A percentile compares a stretch with the other conserved stretches of the same genome.
phyloP scores from a whole-genome alignment of 1,140 invertebrate species.

The Rhopalosiphum maidis region DNA sequence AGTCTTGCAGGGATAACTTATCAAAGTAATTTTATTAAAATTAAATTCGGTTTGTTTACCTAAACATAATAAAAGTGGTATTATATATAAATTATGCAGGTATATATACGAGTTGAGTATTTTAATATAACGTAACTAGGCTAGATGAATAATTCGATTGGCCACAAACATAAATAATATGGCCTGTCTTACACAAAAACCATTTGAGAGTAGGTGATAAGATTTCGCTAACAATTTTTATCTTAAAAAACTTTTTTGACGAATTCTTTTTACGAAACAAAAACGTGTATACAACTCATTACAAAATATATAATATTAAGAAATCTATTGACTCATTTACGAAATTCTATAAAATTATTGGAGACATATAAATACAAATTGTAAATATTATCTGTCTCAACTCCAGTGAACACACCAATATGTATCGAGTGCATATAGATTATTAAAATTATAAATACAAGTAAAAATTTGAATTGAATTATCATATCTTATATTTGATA shows the following conservation, averaged over 20 bases:
- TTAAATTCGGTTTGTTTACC: no score
- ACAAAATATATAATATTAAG: background rate
- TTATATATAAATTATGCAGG: no score
- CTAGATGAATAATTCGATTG: no score
- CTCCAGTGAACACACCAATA: background rate
- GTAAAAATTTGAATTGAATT: background rate
- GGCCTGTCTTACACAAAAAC: no score
- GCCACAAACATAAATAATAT: no score
- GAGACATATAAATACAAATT: background rate
- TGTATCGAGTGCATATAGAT: background rate
- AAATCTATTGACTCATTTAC: background rate
- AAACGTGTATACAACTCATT: background rate
- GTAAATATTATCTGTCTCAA: background rate
- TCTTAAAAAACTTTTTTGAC: background rate
- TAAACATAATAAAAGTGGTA: no score
- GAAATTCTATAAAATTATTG: background rate
- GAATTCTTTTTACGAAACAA: background rate
- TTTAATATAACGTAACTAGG: no score
- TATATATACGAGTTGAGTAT: no score
- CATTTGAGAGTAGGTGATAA: no score
- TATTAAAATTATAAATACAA: background rate
- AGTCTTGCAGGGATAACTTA: no score
- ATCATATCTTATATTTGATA: background rate
- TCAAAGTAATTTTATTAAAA: no score
- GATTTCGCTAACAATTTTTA: no score